Evolutionary conservation across 1,140 invertebrate genomes (phyloP), one percentile per base, ranked within the genome.

Genomic region (Drosophila subpulchrella): DNA sequence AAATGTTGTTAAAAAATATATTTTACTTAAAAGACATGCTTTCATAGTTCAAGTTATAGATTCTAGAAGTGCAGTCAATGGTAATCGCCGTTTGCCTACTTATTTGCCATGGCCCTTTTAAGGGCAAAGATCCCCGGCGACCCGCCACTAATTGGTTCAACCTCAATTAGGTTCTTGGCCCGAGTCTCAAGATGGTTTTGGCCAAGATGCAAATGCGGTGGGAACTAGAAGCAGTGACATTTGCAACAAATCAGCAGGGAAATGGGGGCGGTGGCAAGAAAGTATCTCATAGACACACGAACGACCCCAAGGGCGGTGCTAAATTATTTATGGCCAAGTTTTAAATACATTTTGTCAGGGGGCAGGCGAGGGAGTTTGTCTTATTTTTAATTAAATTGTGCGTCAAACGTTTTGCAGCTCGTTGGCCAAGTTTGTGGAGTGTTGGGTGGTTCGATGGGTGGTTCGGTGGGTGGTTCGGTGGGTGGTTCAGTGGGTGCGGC

Each of bases 341-440:
- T 81, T 60, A 76, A 81, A 81, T 57, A 60, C 30, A 67, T 63
- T 72, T 57, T 44, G 38, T 20, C 24, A 2, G 15, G 34, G 53
- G 51, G 42, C 32, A 34, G 1, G 8, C 11, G 51, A 1, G 17
- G 11, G 27, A 55, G 61, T 77, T 77, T 76, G 55, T 79, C 71
- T 82, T 86, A 65, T 72, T 79, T 86, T 86, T 86, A 88, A 88
- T 88, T 88, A 88, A 88, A 88, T 88, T 89, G 84, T 88, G 83
- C 83, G 83, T 88, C 83, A 88, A 88, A 83, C 83, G 76, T 73
- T 82, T 75, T 86, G 75, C 82, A 78, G 81, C 75, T 85, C 82
- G 82, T 70, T 82, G 78, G 72, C 73, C 84, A 71, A 53, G 41
- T 34, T 42, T 12, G 27, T 48, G 44, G 41, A 15, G 42, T 15